Evolutionary conservation across 2,113 vertebrate species (phyloP).

Genomic region (Globicephala melas): DNA sequence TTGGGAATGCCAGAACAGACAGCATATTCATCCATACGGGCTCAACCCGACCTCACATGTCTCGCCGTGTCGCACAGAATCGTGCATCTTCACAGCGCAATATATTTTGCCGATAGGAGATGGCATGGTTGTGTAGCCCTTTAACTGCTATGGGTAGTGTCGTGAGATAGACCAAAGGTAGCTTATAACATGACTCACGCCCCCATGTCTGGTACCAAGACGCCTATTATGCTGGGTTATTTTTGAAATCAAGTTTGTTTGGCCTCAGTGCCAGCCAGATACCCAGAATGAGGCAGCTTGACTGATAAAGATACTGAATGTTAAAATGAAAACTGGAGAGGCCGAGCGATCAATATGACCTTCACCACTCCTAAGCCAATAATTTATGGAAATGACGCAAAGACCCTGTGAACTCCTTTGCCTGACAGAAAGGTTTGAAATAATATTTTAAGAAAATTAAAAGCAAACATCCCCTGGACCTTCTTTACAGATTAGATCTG

Average conservation of each 20-base stretch:
- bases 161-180: not conserved
- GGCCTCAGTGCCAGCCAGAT: conserved; percentile 24
- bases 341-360: conserved; percentile 68
- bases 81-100: not conserved
- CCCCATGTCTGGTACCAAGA: not conserved
- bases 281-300: conserved; percentile 26
- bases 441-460: conserved; percentile 75
- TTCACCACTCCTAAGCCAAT: conserved; percentile 63
- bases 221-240: not conserved
- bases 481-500: conserved; percentile 79
- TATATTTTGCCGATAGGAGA: not conserved
- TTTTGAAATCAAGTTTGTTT: conserved; percentile 41
- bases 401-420: conserved; percentile 70
- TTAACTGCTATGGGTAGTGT: not conserved
- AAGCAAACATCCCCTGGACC: conserved; percentile 72
- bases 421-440: conserved; percentile 73
- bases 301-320: conserved; percentile 67
- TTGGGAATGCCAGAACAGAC: not conserved
- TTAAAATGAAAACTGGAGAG: conserved; percentile 63
- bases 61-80: not conserved
- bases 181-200: not conserved
- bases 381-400: conserved; percentile 60
- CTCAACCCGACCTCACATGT: fast-evolving
- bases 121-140: not conserved
- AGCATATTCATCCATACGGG: not conserved